Evolutionary conservation across 2,797 vertebrate genomes (phyloP).

Genomic region (Cercopithecus hamlyni): DNA sequence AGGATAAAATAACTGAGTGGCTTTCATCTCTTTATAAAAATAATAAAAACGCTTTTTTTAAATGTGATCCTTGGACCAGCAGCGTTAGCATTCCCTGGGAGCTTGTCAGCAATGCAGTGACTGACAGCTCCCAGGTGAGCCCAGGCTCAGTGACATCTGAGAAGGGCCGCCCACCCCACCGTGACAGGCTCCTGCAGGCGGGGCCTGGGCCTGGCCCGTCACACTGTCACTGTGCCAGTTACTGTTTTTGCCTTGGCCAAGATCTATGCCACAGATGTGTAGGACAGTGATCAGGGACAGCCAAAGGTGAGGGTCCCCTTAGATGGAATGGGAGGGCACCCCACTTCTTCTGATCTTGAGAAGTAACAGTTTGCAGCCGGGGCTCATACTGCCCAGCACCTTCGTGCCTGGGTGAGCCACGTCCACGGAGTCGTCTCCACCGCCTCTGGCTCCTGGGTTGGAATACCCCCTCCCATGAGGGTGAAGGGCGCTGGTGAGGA

Average conservation of each 20-base stretch:
- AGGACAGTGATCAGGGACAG: background rate
- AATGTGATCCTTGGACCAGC: background rate
- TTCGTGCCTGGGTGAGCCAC: background rate
- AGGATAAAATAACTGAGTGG: background rate
- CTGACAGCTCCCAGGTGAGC: background rate
- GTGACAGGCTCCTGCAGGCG: background rate
- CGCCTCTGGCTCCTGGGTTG: background rate
- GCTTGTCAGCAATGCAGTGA: background rate
- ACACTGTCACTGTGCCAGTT: fast-evolving
- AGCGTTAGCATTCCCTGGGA: background rate
- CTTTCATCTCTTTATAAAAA: background rate
- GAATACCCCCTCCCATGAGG: background rate
- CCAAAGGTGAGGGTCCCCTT: background rate
- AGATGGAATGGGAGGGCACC: background rate
- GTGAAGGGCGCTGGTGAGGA: background rate
- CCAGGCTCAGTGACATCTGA: background rate
- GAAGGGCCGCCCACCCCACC: background rate
- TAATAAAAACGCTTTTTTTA: background rate
- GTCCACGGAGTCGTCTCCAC: background rate
- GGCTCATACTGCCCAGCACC: too few species aligned
- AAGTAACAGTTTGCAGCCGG: background rate
- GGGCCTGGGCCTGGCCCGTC: background rate
- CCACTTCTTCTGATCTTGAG: background rate
- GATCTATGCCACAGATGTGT: background rate
- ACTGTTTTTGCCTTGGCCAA: background rate